Percentiles rank a stretch among this genome's conserved stretches.
Evolutionary conservation across 1,140 invertebrate species (phyloP).

Genomic region (Dendrolimus kikuchii): DNA sequence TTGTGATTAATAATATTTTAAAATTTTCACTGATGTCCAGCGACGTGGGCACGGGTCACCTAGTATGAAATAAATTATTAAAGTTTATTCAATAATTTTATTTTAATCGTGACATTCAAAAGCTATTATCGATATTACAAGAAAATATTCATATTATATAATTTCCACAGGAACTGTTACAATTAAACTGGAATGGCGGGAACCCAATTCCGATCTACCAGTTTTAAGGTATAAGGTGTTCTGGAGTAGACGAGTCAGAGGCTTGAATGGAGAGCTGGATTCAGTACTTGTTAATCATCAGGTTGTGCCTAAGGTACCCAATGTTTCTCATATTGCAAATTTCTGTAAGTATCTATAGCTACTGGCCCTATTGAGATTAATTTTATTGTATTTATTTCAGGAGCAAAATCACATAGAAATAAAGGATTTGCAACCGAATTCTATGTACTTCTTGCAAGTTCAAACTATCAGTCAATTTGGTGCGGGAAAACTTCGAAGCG

Average conservation of each 20-base stretch:
- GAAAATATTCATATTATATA: no score
- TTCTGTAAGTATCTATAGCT: no score
- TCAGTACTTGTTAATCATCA: slow-evolving; percentile 76
- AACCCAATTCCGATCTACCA: slow-evolving; percentile 77
- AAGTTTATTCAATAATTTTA: not conserved
- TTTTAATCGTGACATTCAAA: slow-evolving; percentile 1
- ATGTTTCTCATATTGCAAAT: not conserved
- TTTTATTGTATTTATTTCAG: slow-evolving; percentile 50
- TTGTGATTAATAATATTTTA: no score
- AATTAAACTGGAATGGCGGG: slow-evolving; percentile 75
- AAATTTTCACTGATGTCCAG: no score
- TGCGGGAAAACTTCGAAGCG: slow-evolving; percentile 75
- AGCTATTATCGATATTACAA: not conserved
- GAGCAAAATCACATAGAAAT: slow-evolving; percentile 74
- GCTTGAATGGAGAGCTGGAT: slow-evolving; percentile 65
- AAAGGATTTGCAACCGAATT: slow-evolving; percentile 75
- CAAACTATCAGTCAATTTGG: slow-evolving; percentile 79
- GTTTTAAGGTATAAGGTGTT: slow-evolving; percentile 74
- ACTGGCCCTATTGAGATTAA: no score
- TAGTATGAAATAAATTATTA: no score
- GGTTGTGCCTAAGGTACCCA: slow-evolving; percentile 72
- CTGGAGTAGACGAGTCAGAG: slow-evolving; percentile 75
- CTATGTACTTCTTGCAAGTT: slow-evolving; percentile 81
- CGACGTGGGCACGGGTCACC: no score
- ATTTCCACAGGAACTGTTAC: slow-evolving; percentile 66